Evolutionary conservation across 2,113 vertebrate species (phyloP), one percentile per base, ranked within the genome.

Genomic region (Clupea harengus): DNA sequence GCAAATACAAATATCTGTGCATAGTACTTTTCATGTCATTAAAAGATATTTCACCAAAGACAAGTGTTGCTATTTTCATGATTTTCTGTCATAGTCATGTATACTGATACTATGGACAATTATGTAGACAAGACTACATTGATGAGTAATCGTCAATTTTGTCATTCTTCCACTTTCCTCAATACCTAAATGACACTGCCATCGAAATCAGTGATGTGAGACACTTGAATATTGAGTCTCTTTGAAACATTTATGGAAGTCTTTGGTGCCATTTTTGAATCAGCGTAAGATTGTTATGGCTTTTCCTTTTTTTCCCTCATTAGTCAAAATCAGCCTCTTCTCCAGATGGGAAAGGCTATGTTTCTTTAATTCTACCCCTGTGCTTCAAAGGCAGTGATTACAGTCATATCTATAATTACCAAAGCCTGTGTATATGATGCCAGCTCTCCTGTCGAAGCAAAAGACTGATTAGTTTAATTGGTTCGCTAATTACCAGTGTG

Each of bases 401-500:
- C 84, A 81, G 83, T 78, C 86, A 60, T 87, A 75, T 86, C 87
- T 89, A 85, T 88, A 91, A 91, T 91, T 88, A 90, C 82, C 80
- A 60, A 67, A 83, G 46, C 86, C 82, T 80, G 85, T 72, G 85
- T 45, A 46, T 83, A 83, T 86, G 88, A 88, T 67, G 81, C 39
- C 52, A 84, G 87, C 45, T 85, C 81, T 88, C 86, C 86, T 50
- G 88, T 85, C 83, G 82, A 81, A 84, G 85, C 64, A n/a, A 54
- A 82, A 72, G 50, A 87, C 85, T 89, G 82, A 89, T 91, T 87
- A 85, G 85, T 87, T 87, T 86, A 85, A 89, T 88, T 85, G 88
- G 83, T 82, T 86, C 60, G 67, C 57, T 89, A 89, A 92, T 88
- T 81, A 85, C 49, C 85, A 83, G 81, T 82, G 72, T 83, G 44